These are phyloP conservation scores for Mohoua ochrocephala DNA, from an alignment of 2,113 vertebrate genomes.

Conservation along the genomic window DNA sequence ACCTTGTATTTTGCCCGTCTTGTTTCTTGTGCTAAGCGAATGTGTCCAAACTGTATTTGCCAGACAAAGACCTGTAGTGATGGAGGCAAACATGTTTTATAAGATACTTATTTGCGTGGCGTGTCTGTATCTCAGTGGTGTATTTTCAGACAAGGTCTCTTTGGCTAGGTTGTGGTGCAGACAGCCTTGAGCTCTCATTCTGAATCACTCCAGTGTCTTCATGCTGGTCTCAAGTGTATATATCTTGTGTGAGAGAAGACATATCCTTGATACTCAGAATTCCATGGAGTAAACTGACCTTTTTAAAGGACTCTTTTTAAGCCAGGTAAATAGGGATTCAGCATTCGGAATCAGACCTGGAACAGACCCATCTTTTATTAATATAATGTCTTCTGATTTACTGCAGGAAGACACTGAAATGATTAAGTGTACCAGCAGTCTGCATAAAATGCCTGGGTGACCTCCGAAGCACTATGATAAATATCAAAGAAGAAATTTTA, in stretches of 20 bases:
- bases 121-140: background rate
- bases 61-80: background rate
- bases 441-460: constrained; percentile 46
- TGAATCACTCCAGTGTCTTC: background rate
- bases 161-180: background rate
- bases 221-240: background rate
- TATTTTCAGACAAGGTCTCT: background rate
- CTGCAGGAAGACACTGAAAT: constrained; percentile 48
- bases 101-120: background rate
- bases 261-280: background rate
- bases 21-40: background rate
- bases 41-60: background rate
- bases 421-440: constrained; percentile 40
- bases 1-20: background rate
- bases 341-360: constrained; percentile 26
- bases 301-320: constrained; percentile 29
- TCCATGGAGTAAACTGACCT: constrained; percentile 25
- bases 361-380: constrained; percentile 54
- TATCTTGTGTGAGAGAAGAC: background rate
- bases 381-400: constrained; percentile 50
- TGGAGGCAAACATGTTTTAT: background rate
- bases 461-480: constrained; percentile 33
- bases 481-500: constrained; percentile 22
- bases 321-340: background rate
- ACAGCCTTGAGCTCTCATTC: background rate